Evolutionary conservation across 2,797 vertebrate genomes (phyloP), one percentile per base, ranked within the genome.

Genomic region (Ctenopoma kingsleyae): DNA sequence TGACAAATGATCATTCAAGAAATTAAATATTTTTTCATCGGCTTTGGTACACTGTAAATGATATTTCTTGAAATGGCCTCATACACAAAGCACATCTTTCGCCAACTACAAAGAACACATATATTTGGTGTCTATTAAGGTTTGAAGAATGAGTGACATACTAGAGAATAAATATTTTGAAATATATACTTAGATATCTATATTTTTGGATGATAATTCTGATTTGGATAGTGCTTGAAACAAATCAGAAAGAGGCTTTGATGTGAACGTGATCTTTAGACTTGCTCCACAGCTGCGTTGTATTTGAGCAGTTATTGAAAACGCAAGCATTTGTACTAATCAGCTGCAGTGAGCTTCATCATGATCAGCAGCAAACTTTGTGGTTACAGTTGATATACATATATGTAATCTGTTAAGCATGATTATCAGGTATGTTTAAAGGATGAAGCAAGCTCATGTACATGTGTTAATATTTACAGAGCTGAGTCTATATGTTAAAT

Each of bases 21-120:
- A 85, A 81, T 77, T 6, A 32, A 63, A 74, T 90, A 86, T 90
- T 74, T 91, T 89, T 89, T 84, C 87, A 87, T 79, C 75, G 38
- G 84, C 88, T 90, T 91, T 87, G 87, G 84, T 89, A 89, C 86
- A 92, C 89, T 92, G 91, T 91, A 90, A 86, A 90, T 67, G 55
- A 87, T 76, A 61, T 77, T 85, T 87, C 82, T 90, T 84, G 84
- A 84, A 82, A 81, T 56, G 64, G 84, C 83, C 76, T 86, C 74
- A 68, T 57, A 84, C 60, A 81, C 69, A 75, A 84, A 91, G 84
- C 87, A 90, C 85, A 91, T 75, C 67, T 84, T 85, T 88, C 83
- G 81, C 83, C 73, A 76, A 88, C 71, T 76, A 80, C 67, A 82
- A 88, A 84, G 76, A 88, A 84, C 62, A 55, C 65, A 51, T 69